Evolutionary conservation across 1,140 invertebrate genomes (phyloP), one percentile per base, ranked within the genome.

Genomic region (Euschistus heros): DNA sequence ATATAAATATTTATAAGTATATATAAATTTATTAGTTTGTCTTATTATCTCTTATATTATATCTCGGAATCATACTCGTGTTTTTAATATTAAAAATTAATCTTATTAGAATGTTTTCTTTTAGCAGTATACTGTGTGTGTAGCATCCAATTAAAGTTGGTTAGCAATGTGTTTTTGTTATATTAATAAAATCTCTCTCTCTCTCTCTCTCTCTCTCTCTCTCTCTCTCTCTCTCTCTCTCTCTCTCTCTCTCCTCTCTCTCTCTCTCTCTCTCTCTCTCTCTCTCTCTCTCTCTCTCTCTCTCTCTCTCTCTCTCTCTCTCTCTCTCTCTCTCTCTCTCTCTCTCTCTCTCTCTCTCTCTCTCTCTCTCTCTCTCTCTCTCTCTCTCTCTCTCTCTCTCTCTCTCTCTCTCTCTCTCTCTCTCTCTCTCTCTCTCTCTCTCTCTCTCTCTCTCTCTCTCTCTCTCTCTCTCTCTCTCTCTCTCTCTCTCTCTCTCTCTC

Each of bases 191-290:
- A 8, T 55, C n/a, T n/a, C n/a, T n/a, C n/a, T n/a, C n/a, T n/a
- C n/a, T n/a, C n/a, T n/a, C n/a, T n/a, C n/a, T n/a, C 52, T 55
- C 52, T 55, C 52, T 55, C 52, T 55, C 52, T 55, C 52, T 55
- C 52, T 55, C 52, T 55, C 52, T 55, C 52, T 55, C 52, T 55
- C 52, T 55, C 52, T 55, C 22, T 55, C 52, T 13, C 52, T 55
- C 52, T 55, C 52, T 55, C 52, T 55, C 52, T 55, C 52, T 55
- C 52, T 55, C 52, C 52, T 55, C 52, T 55, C 52, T 55, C 52
- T 55, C 52, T 55, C 52, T 55, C 52, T 55, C 57, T 60, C 57
- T 55, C 52, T 55, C 52, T 55, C 52, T 55, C 52, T 55, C 52
- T 55, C 52, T 55, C 52, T 55, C 52, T 55, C 52, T 55, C 52